Base-by-base conservation (phyloP, 2,888 invertebrate species). In the Dastarcus helophoroides region DNA sequence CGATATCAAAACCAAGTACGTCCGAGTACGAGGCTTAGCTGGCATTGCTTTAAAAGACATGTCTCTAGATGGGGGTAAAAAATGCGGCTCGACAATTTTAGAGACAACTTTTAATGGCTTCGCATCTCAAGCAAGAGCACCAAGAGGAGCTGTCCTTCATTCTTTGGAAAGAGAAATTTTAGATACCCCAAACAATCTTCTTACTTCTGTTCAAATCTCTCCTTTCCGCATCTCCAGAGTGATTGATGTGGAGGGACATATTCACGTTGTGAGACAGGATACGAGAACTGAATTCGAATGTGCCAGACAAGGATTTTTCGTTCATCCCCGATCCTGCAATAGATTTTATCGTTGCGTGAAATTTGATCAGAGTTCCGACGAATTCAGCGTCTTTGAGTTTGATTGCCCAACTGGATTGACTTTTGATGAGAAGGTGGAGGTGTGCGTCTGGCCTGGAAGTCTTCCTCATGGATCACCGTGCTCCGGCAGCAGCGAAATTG, bases 311-410 rank as follows among this genome's bases (percentile, higher is more conserved):
- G 83, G 82, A 1, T 82, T 79, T 60, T 83, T 79, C 61, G 77
- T 79, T 17, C 79, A 82, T 51, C 81, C 81, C 1, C 71, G 74
- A 25, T 78, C 79, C 38, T 82, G 82, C 53, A 79, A 77, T 32
- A 67, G 80, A 27, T 84, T 83, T 62, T 83, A 82, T 55, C 76
- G 83, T 33, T 84, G 83, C 52, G 81, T 83, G 8, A 82, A 83
- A 55, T 82, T 81, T 52, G 74, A 82, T 50, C 80, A 81, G 51
- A 73, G 72, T 27, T 67, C 74, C 1, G 75, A 79, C 11, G 79
- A 81, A 47, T 83, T 73, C 51, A 80, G 78, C 10, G 79, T 82
- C 22, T 83, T 83, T 56, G 81, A 83, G 53, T 84, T 82, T 54
- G 80, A 80, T 55, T 84, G 84, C 48, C 83, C 83, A 1, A 71